A percentile compares a stretch with the other conserved stretches of the same genome.
Conservation (phyloP, 2,797 vertebrate species). For the Pseudochromis fuscus region DNA sequence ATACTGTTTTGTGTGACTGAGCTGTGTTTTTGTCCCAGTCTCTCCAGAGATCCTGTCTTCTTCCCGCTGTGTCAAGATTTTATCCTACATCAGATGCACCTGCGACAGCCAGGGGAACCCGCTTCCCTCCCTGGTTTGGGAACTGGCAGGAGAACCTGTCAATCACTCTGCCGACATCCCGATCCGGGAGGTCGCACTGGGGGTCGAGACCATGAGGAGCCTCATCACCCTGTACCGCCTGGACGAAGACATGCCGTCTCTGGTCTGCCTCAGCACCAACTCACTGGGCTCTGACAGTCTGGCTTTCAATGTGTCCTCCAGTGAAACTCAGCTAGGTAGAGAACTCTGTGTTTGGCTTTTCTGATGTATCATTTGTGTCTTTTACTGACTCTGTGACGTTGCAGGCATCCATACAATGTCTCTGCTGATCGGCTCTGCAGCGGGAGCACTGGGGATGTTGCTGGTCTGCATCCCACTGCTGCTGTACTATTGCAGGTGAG, state of each 20-base stretch:
- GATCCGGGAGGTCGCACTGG: conserved; percentile 55
- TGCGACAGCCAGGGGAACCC: conserved; percentile 82
- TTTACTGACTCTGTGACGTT: conserved; percentile 31
- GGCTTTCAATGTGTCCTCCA: conserved; percentile 62
- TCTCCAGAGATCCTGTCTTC: conserved; percentile 74
- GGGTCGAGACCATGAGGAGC: conserved; percentile 50
- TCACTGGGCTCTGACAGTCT: conserved; percentile 61
- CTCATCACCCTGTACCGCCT: conserved; percentile 59
- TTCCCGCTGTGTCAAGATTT: conserved; percentile 67
- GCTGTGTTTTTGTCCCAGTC: conserved; percentile 59
- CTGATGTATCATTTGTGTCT: background rate
- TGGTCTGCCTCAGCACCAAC: conserved; percentile 77
- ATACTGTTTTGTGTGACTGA: background rate
- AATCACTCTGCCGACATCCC: conserved; percentile 57
- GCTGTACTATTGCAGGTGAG: conserved; percentile 61
- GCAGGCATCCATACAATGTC: conserved; percentile 60
- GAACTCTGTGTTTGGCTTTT: background rate
- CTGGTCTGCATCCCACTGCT: conserved; percentile 68
- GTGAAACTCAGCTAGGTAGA: conserved; percentile 58
- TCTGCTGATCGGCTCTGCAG: conserved; percentile 64
- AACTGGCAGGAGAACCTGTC: conserved; percentile 67
- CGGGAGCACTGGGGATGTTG: conserved; percentile 65
- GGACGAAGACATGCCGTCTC: conserved; percentile 41
- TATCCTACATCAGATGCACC: conserved; percentile 62
- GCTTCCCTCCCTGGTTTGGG: conserved; percentile 75